These are phyloP conservation scores for Menura novaehollandiae DNA, from an alignment of 2,113 vertebrate genomes.

Conservation along the genomic window DNA sequence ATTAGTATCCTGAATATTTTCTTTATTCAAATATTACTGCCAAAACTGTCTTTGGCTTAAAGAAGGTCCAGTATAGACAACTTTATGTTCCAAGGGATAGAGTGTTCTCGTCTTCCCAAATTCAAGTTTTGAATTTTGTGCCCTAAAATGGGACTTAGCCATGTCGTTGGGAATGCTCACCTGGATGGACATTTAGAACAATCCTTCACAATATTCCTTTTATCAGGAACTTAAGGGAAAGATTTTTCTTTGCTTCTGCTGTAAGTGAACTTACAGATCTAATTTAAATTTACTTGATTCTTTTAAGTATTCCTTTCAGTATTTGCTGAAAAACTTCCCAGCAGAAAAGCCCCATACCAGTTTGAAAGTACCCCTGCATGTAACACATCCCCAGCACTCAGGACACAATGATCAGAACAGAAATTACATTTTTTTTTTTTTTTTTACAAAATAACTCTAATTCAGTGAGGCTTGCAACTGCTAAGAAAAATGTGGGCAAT, in stretches of 20 bases:
- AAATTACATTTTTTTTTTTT: not conserved
- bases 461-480: not conserved
- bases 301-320: not conserved
- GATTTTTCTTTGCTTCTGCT: not conserved
- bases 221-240: not conserved
- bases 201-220: not conserved
- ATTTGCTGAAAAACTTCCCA: not conserved
- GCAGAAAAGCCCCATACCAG: not conserved
- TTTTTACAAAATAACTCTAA: not conserved
- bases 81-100: not conserved
- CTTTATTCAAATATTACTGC: not conserved
- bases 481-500: not conserved
- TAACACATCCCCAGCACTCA: not conserved
- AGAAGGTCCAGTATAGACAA: not conserved
- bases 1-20: not conserved
- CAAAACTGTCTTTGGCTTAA: not conserved
- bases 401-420: not conserved
- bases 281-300: not conserved
- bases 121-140: not conserved
- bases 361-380: not conserved
- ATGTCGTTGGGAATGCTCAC: not conserved
- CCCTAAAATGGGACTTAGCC: accelerated
- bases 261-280: not conserved
- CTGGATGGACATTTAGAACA: not conserved
- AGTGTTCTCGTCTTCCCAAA: not conserved